A percentile compares a stretch with the other conserved stretches of the same genome.
Evolutionary conservation across 1,140 invertebrate species (phyloP).

Genomic region (Rhyacophila brunnea): DNA sequence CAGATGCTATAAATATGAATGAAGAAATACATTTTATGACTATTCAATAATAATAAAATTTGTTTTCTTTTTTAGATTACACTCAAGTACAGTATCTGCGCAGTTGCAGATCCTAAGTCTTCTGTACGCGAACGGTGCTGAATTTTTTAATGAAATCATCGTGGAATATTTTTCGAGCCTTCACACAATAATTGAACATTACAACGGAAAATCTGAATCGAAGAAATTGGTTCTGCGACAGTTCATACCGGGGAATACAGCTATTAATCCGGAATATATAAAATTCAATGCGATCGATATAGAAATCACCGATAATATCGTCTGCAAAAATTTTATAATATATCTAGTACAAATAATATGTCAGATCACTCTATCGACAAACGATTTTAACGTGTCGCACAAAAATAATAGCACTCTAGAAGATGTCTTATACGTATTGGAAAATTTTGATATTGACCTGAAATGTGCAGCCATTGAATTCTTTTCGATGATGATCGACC

Average conservation of each 20-base stretch:
- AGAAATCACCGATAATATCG: conserved; percentile 40
- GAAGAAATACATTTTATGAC: too few relatives aligned
- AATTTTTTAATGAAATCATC: conserved; percentile 50
- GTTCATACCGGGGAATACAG: conserved; percentile 47
- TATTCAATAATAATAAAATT: too few relatives aligned
- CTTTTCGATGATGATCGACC: conserved; percentile 41
- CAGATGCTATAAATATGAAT: too few relatives aligned
- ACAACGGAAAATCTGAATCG: conserved; percentile 37
- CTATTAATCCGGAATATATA: conserved; percentile 47
- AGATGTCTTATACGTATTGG: conserved; percentile 41
- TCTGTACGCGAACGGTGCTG: conserved; percentile 49
- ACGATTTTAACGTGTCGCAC: conserved; percentile 2
- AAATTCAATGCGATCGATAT: conserved; percentile 51
- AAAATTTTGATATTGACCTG: conserved; percentile 44
- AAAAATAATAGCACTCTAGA: conserved; percentile 30
- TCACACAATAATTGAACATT: conserved; percentile 45
- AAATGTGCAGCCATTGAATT: conserved; percentile 45
- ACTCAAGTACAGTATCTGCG: conserved; percentile 49
- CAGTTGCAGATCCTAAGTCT: conserved; percentile 56
- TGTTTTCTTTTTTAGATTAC: conserved; percentile 46
- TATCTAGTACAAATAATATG: conserved; percentile 17
- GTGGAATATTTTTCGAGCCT: conserved; percentile 50
- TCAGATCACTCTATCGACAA: conserved; percentile 4
- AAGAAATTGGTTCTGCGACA: conserved; percentile 34
- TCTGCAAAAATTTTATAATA: conserved; percentile 44